phyloP scores from a whole-genome alignment of 2,888 invertebrate species.

The Eilema depressum region DNA sequence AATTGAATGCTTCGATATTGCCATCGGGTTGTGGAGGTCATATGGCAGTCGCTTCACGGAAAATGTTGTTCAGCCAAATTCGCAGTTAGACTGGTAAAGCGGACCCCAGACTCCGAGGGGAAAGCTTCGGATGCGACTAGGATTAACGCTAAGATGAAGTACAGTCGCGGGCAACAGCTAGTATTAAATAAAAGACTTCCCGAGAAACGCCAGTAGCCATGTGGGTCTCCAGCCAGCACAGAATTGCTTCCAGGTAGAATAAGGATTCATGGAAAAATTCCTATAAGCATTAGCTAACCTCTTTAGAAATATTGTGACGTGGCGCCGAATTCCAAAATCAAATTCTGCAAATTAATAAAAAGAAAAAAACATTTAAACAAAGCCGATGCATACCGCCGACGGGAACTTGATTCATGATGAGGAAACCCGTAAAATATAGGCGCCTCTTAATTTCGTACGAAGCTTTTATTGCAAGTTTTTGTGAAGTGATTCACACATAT shows the following conservation, averaged over 20 bases:
- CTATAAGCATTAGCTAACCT: background rate
- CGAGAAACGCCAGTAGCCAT: too few relatives aligned
- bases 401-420: conserved; percentile 14
- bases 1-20: too few relatives aligned
- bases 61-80: too few relatives aligned
- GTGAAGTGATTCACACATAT: conserved; percentile 10
- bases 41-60: too few relatives aligned
- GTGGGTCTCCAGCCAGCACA: background rate
- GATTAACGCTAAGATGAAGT: too few relatives aligned
- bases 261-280: background rate
- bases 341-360: conserved; percentile 9
- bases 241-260: conserved; percentile 7
- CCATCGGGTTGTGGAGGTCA: too few relatives aligned
- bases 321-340: background rate
- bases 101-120: too few relatives aligned
- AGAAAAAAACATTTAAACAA: background rate
- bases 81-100: too few relatives aligned
- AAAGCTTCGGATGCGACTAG: too few relatives aligned
- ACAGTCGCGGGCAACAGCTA: too few relatives aligned
- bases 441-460: conserved; percentile 1
- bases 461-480: background rate
- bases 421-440: conserved; percentile 8
- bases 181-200: too few relatives aligned
- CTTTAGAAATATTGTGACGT: conserved; percentile 7
- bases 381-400: background rate